phyloP scores from a whole-genome alignment of 2,888 invertebrate species.

The Steromphala cineraria region DNA sequence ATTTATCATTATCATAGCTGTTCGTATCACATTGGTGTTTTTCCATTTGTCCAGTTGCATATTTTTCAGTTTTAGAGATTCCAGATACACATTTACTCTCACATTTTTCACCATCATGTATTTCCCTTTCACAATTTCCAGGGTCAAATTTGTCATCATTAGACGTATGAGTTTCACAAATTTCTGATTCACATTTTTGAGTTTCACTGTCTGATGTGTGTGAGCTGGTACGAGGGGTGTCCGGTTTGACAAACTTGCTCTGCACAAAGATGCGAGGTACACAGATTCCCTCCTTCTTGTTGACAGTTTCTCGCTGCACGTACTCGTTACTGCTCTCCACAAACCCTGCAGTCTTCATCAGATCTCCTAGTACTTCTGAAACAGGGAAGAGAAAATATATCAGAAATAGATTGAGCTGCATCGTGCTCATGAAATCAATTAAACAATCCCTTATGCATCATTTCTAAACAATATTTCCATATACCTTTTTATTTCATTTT shows the following conservation, averaged over 20 bases:
- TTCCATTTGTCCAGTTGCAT: no score
- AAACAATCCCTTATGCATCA: neutral
- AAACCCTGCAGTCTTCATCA: conserved; percentile 85
- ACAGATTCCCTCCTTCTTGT: conserved; percentile 92
- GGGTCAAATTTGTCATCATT: no score
- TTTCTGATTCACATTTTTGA: neutral
- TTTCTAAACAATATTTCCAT: no score
- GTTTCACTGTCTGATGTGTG: neutral
- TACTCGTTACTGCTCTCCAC: conserved; percentile 83
- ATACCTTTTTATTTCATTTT: no score
- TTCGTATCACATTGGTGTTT: no score
- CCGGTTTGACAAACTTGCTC: conserved; percentile 75
- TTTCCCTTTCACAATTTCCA: no score
- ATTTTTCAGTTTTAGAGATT: no score
- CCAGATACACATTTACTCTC: no score
- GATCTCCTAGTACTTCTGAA: conserved; percentile 81
- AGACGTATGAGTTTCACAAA: neutral
- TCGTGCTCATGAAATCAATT: neutral
- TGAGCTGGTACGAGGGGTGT: neutral
- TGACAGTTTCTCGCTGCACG: conserved; percentile 91
- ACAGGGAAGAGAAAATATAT: conserved; percentile 21
- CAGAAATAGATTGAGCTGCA: neutral
- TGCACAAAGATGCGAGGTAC: conserved; percentile 95
- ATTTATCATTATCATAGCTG: no score
- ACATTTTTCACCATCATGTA: no score